Evolutionary conservation across 1,140 invertebrate genomes (phyloP), one percentile per base, ranked within the genome.

Genomic region (Brachionus paranguensis): DNA sequence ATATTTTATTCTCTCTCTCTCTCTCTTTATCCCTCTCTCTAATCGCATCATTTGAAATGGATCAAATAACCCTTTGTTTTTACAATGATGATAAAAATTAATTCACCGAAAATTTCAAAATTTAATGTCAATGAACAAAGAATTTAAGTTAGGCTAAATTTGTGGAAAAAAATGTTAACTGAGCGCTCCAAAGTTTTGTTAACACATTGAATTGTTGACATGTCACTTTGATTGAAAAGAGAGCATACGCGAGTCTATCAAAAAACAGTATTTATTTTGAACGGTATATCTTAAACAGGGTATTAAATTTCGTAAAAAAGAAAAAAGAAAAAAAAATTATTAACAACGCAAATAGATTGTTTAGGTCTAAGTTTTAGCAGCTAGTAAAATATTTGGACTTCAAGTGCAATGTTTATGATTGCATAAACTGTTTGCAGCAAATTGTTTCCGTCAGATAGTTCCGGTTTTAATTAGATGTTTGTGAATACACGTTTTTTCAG

Each of bases 301-400:
- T 60, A 60, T 60, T 60, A 24, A 24, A 60, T 60, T 20, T 20
- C 53, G 27, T 10, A 60, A 60, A 37, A 37, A 50, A 11, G 14
- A 50, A 4, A n/a, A 60, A 60, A 37, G 7, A 50, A 11, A 37
- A 37, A 37, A 37, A 60, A 60, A 10, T 20, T 60, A 60, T 60
- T 60, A 60, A 60, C n/a, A 20, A 60, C 17, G 53, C 53, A 60
- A 60, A 60, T 20, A 60, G 6, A 60, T 60, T 60, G 53, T 60
- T 60, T 60, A 60, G 53, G 53, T 20, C 53, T 43, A 20, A 43
- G 10, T 41, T 72, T 72, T 72, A 72, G 41, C 68, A 72, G 68
- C 37, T 72, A 43, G 17, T 72, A 72, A 72, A 72, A 72, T 72
- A 72, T 72, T 72, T 72, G 33, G 68, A 43, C n/a, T 72, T 72